Base-by-base conservation (phyloP, 2,113 vertebrate species). In the Dicerorhinus sumatrensis region DNA sequence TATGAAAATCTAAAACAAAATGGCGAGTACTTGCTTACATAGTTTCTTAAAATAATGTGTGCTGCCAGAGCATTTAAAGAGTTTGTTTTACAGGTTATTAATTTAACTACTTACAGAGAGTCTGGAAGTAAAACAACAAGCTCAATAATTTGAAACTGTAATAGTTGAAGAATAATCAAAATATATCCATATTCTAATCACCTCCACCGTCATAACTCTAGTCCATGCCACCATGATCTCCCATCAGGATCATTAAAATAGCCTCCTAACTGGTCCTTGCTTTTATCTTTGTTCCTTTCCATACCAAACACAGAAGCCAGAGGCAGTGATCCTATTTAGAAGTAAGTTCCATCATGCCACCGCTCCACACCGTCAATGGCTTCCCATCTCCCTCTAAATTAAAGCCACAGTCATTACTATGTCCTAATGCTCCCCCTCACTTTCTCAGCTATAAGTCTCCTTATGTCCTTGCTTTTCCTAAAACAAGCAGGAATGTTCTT, bases 41-140 rank as follows among this genome's bases (percentile, higher is more conserved):
- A 27, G n/a, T 91, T 97, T 96, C 88, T 92, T 96, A 96, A 98
- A 91, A 94, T 86, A 96, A 96, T 83, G 27, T 60, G 56, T 88
- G 31, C 51, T 93, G 96, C 85, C 63, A 96, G 89, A 89, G 63
- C 67, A 96, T 91, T 97, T 96, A 89, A 96, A 83, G 62, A 86
- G 25, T 95, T 90, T 95, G 96, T 87, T 94, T 96, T 92, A 98
- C 58, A 85, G 88, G 72, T 84, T 97, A 83, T 98, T 97, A 96
- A 97, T 96, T 96, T 96, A 97, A 97, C 65, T 93, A 92, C 72
- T 94, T 94, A 93, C 11, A 21, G 17, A 76, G 18, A 91, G 13
- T 73, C 46, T 69, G 81, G 56, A 83, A 95, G 58, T 89, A 89
- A 97, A 94, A 94, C 12, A 97, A 90, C 33, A 85, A 75, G 67